Base-by-base conservation (phyloP, 2,797 vertebrate genomes). In the Phyllotis vaccarum region DNA sequence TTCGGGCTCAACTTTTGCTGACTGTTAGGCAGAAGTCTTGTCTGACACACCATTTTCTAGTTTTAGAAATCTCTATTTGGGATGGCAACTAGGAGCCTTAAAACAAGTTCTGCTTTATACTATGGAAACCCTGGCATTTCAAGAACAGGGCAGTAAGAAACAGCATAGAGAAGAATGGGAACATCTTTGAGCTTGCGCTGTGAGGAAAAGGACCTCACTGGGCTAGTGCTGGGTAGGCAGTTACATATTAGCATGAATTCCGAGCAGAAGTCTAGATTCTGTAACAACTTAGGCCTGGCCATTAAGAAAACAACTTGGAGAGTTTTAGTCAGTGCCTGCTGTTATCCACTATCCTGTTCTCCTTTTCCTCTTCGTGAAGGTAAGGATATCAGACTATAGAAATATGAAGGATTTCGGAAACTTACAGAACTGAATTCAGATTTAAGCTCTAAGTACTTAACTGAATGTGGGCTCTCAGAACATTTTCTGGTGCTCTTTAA, bases 341-440 rank as follows among this genome's bases (percentile, higher is more conserved):
- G 29, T 94, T 93, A 83, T 75, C 40, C 43, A 66, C 66, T 92
- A 78, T 56, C 19, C 62, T 83, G 64, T 86, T 64, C 76, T 92
- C 85, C 93, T 68, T 22, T 46, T 90, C 52, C 19, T 83, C 21
- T 86, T 95, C 91, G 72, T 52, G 70, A 89, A 93, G 72, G 52
- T 58, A 40, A 62, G 74, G 83, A 91, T 86, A 64, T 90, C 86
- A 66, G 49, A 49, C 64, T 83, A 68, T 29, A 89, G 86, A 83
- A 76, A 95, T 87, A 49, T 46, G n/a, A 87, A 40, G 6, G 66
- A 31, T n/a, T 96, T 96, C 49, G 49, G 66, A 90, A 54, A 93
- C 37, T 78, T 75, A 46, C 24, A 81, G 37, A 85, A 43, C 43
- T 94, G 40, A 17, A 49, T 89, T 93, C 82, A 86, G 56, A 88